Base-by-base conservation (phyloP, 1,140 invertebrate genomes). In the Calephelis nemesis region DNA sequence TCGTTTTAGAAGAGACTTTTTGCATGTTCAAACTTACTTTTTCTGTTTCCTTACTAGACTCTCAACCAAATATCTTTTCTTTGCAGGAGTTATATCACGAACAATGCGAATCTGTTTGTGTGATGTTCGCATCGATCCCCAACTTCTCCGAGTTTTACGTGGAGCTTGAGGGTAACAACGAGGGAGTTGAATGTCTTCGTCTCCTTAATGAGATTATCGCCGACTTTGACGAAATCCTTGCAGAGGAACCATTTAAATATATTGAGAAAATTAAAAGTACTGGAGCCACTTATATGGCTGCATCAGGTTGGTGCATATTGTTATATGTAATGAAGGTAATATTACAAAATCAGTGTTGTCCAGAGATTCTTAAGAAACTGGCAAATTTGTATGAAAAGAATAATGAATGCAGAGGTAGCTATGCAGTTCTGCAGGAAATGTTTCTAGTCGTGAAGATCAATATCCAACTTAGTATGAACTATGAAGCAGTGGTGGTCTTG, bases 221-320 rank as follows among this genome's bases (percentile, higher is more conserved):
- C 0, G 98, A 99, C 92, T 99, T 99, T 86, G 98, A 99, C 87
- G 96, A 98, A 87, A 92, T 98, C 63, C 93, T 98, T 0, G 95
- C 96, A 6, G 97, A 98, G 82, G 95, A 96, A 9, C 94, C 94
- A 73, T 99, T 98, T 92, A 95, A 93, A 19, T 98, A 96, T 90
- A 97, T 99, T 74, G 98, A 99, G 92, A 99, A 99, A 92, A 99
- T 99, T 78, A 99, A 99, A 89, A 98, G 97, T 69, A 98, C 98
- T 0, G 98, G 98, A 8, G 96, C 97, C 11, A 98, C 97, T 0
- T 99, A 99, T 82, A 99, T 99, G 98, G 98, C 98, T 4, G 98
- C 98, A 13, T 98, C 98, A 74, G 97, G 97, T 94, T 84, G 6
- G 49, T 50, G n/a, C 0, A 7, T 1, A 9, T 13, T 50, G 49